Evolutionary conservation across 92 coral and sea anemone species (phyloP).

Genomic region (Epizoanthus illoricatus): DNA sequence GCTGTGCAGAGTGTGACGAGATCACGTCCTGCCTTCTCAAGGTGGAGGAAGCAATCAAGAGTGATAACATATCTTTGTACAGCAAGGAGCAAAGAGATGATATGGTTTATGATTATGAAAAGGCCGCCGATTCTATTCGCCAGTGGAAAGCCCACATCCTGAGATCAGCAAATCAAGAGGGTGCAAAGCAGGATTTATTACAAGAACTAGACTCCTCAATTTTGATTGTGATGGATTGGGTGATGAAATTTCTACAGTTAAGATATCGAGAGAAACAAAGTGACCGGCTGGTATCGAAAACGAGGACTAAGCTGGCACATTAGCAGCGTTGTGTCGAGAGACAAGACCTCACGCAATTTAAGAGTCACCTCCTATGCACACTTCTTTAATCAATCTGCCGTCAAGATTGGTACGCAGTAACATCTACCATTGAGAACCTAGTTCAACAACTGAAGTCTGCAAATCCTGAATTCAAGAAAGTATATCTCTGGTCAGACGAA

Average conservation of each 20-base stretch:
- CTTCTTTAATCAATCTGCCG: slow-evolving; percentile 7
- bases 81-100: slow-evolving; percentile 52
- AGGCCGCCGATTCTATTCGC: slow-evolving; percentile 26
- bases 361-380: slow-evolving; percentile 25
- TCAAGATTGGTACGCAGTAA: slow-evolving; percentile 39
- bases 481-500: slow-evolving; percentile 46
- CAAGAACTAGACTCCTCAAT: slow-evolving; percentile 16
- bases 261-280: slow-evolving; percentile 14
- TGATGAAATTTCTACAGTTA: slow-evolving; percentile 18
- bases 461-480: neutral
- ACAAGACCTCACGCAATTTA: neutral
- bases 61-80: neutral
- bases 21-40: neutral
- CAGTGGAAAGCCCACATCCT: slow-evolving; percentile 51
- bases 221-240: slow-evolving; percentile 26
- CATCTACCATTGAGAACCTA: slow-evolving; percentile 28
- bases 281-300: slow-evolving; percentile 33
- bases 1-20: slow-evolving; percentile 15
- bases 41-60: neutral
- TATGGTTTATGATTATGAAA: slow-evolving; percentile 26
- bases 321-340: slow-evolving; percentile 4
- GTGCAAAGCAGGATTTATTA: slow-evolving; percentile 44
- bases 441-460: neutral
- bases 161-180: slow-evolving; percentile 46
- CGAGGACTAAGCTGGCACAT: slow-evolving; percentile 30